Evolutionary conservation across 2,797 vertebrate species (phyloP), one percentile per base, ranked within the genome.

Genomic region (Rhynchotus rufescens): DNA sequence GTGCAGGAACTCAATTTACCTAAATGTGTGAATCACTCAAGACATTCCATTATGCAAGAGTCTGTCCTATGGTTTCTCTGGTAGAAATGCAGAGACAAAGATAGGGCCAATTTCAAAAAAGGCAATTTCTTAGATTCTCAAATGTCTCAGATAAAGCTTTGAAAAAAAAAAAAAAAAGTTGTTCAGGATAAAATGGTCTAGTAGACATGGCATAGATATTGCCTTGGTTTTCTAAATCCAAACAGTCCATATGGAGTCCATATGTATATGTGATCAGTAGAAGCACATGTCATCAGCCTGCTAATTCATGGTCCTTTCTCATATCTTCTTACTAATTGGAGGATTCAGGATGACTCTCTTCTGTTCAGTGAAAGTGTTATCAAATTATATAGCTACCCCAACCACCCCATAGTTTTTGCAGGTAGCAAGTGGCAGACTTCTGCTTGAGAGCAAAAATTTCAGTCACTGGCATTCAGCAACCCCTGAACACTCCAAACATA

Each of bases 331-430:
- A n/a, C 19, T 57, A 32, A 47, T 8, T 60, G 12, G 7, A 66
- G 17, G 32, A 44, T 73, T 47, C 7, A 30, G 40, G 40, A 36
- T 66, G 19, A 51, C 15, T 9, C 0, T 0, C 19, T 72, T 85
- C 44, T 72, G 22, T 34, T 88, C 65, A 23, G 17, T 47, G 8
- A 40, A 38, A 2, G 5, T 54, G 6, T 42, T 64, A 51, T 5
- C 13, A 75, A 68, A 38, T 5, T 25, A 32, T 12, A 62, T 10
- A 36, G 9, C 36, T 10, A 36, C 36, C 36, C 36, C 1, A 57
- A 14, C 4, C 4, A 5, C 1, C n/a, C 15, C 13, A 16, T 44
- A 42, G 7, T n/a, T 56, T 61, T 69, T 74, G 19, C 36, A 69
- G 22, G 7, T 80, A 38, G 19, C 26, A 64, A 75, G 28, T 40